Conservation (phyloP, 2,888 invertebrate genomes). For the Phalangium opilio region DNA sequence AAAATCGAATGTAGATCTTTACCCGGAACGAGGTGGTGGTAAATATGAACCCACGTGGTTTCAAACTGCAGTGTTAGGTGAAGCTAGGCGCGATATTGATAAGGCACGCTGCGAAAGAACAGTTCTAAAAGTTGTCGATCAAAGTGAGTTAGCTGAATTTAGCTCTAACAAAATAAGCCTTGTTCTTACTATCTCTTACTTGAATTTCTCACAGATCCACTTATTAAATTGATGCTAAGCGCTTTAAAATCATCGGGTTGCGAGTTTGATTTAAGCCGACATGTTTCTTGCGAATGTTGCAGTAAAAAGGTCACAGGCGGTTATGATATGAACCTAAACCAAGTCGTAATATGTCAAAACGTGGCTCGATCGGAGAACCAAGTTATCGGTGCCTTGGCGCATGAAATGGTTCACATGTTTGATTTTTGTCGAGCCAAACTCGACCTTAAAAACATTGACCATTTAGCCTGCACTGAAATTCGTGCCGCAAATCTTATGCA, state of each 20-base stretch:
- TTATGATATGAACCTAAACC: conserved; percentile 69
- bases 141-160: conserved; percentile 32
- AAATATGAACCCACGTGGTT: conserved; percentile 40
- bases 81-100: conserved; percentile 51
- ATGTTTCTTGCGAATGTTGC: conserved; percentile 85
- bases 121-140: conserved; percentile 55
- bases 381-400: conserved; percentile 65
- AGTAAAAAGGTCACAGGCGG: conserved; percentile 60
- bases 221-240: conserved; percentile 69
- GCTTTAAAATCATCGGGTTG: conserved; percentile 67
- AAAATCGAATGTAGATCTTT: conserved; percentile 7
- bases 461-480: conserved; percentile 84
- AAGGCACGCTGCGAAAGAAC: conserved; percentile 64
- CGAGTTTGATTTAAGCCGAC: conserved; percentile 64
- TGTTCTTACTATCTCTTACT: too few relatives aligned
- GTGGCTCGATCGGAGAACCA: conserved; percentile 48
- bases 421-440: conserved; percentile 78
- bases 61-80: conserved; percentile 44
- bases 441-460: conserved; percentile 75
- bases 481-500: conserved; percentile 85
- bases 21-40: conserved; percentile 53
- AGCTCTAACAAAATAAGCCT: too few relatives aligned
- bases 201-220: conserved; percentile 44
- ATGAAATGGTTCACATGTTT: conserved; percentile 94
- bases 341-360: conserved; percentile 83